These are phyloP conservation scores for Brachyptera putata DNA, from an alignment of 2,888 invertebrate species.

Conservation along the genomic window DNA sequence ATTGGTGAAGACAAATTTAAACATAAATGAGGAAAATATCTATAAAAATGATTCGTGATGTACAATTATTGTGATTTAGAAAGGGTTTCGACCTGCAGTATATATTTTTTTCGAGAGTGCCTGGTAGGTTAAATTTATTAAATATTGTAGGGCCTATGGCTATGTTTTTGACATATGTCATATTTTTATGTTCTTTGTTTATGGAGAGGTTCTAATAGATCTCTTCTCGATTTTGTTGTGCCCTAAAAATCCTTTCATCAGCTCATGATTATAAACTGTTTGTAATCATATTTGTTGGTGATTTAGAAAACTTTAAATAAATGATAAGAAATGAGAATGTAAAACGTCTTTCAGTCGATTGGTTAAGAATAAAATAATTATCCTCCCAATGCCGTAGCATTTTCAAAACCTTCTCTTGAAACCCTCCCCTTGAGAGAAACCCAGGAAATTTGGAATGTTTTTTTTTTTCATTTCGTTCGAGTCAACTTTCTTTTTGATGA, in stretches of 20 bases:
- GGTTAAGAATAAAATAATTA: slow-evolving; percentile 7
- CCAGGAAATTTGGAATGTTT: too few relatives aligned
- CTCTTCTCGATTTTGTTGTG: background rate
- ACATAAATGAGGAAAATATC: slow-evolving; percentile 20
- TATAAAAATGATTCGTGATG: background rate
- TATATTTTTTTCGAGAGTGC: slow-evolving; percentile 18
- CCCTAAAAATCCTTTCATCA: background rate
- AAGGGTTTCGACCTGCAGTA: background rate
- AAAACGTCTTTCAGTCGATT: background rate
- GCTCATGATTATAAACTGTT: too few relatives aligned
- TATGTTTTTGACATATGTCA: background rate
- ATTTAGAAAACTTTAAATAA: too few relatives aligned
- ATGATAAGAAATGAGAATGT: slow-evolving; percentile 1
- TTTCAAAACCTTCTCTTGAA: background rate
- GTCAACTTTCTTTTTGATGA: too few relatives aligned
- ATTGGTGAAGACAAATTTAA: too few relatives aligned
- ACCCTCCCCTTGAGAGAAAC: too few relatives aligned
- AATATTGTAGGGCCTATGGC: slow-evolving; percentile 9
- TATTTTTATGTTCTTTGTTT: too few relatives aligned
- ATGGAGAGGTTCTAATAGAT: too few relatives aligned
- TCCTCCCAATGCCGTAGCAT: slow-evolving; percentile 9
- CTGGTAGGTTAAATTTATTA: background rate
- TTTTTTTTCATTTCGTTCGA: too few relatives aligned
- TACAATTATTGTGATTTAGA: slow-evolving; percentile 5
- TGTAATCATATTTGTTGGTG: too few relatives aligned